A percentile compares a stretch with the other conserved stretches of the same genome.
phyloP scores from a whole-genome alignment of 2,797 vertebrate genomes.

The Manis crassicaudata region DNA sequence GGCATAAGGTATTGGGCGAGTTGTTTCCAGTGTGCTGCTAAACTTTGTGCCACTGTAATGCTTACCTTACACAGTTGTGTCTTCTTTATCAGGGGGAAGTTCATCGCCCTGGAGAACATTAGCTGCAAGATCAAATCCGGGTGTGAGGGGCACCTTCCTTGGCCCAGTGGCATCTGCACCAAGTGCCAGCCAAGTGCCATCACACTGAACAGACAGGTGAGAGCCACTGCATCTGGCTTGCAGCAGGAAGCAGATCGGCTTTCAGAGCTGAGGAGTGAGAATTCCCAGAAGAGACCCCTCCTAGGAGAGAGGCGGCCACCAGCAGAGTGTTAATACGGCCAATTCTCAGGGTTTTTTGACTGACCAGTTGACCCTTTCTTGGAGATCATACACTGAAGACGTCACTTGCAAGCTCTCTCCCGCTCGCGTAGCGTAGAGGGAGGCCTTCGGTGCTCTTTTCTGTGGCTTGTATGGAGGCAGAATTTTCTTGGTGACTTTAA shows the following conservation, averaged over 20 bases:
- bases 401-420: too few relatives aligned
- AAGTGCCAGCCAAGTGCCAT: conserved; percentile 99
- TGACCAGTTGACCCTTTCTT: too few relatives aligned
- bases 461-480: neutral
- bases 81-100: conserved; percentile 92
- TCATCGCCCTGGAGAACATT: conserved; percentile 98
- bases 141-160: conserved; percentile 98
- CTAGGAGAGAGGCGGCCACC: neutral
- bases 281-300: neutral
- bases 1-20: neutral
- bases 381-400: accelerated
- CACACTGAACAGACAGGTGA: conserved; percentile 97
- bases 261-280: neutral
- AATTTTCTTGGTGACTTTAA: neutral
- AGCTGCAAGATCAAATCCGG: conserved; percentile 99
- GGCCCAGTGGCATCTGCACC: conserved; percentile 99
- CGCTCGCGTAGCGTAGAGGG: neutral
- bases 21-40: neutral
- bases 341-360: neutral
- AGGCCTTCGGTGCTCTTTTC: neutral
- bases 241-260: neutral
- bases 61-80: neutral
- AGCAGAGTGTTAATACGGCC: accelerated
- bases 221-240: neutral
- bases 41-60: neutral